Conservation (phyloP, 2,113 vertebrate genomes). For the Willisornis vidua region DNA sequence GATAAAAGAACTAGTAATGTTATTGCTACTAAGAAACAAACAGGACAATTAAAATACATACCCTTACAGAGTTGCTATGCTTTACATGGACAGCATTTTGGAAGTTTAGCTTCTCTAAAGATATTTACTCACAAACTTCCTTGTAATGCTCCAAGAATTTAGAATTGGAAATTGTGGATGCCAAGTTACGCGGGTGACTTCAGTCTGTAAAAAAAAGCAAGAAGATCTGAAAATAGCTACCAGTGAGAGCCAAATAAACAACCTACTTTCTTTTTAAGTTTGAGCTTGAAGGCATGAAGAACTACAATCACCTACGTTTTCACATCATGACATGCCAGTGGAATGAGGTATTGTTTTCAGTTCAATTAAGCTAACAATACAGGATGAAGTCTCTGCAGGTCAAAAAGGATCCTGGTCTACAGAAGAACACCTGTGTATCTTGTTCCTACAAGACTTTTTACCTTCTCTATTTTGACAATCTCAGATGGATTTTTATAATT, state of each 20-base stretch:
- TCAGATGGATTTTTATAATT: background rate
- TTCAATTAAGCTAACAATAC: background rate
- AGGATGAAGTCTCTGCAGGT: background rate
- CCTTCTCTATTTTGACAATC: background rate
- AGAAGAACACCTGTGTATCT: background rate
- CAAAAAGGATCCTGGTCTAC: background rate
- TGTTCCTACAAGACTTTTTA: background rate
- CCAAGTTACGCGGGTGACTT: background rate
- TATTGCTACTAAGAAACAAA: constrained; percentile 43
- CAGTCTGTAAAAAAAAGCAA: background rate
- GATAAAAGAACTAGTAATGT: constrained; percentile 49
- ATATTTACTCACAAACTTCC: background rate
- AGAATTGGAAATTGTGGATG: background rate
- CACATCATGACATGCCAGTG: background rate
- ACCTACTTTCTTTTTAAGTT: background rate
- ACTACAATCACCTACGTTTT: background rate
- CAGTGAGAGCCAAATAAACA: background rate
- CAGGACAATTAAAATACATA: constrained; percentile 52
- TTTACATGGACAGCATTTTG: background rate
- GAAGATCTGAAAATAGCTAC: background rate
- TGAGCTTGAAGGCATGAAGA: background rate
- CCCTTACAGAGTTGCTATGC: background rate
- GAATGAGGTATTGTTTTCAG: background rate
- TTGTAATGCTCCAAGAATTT: background rate
- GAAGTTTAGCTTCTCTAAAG: background rate